Conservation (phyloP, 2,888 invertebrate genomes). For the Drosophila meridiana region DNA sequence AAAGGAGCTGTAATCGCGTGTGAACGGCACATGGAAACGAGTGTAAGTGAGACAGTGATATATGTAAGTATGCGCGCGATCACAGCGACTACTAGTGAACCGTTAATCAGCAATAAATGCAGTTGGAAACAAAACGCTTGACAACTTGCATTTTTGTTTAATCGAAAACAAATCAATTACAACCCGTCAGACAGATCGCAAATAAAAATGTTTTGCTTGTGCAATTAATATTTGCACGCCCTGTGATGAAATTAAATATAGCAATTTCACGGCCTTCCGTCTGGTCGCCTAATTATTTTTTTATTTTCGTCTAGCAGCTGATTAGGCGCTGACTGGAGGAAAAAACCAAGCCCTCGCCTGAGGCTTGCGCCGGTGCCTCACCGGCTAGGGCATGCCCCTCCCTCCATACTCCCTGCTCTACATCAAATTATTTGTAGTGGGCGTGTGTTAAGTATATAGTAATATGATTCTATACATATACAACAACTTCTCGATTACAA, state of each 20-base stretch:
- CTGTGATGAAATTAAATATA: constrained; percentile 67
- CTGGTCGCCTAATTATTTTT: constrained; percentile 17
- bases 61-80: constrained; percentile 11
- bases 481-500: constrained; percentile 31
- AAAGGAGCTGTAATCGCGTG: constrained; percentile 63
- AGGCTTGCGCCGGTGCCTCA: background rate
- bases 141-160: constrained; percentile 40
- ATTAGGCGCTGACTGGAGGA: constrained; percentile 27
- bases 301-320: constrained; percentile 47
- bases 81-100: constrained; percentile 42
- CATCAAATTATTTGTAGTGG: constrained; percentile 16
- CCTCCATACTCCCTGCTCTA: background rate
- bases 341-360: constrained; percentile 45
- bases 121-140: constrained; percentile 60
- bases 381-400: background rate
- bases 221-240: constrained; percentile 22
- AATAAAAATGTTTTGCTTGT: constrained; percentile 23
- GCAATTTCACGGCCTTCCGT: constrained; percentile 47
- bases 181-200: constrained; percentile 31
- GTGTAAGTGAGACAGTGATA: constrained; percentile 38
- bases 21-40: constrained; percentile 17
- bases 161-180: constrained; percentile 61
- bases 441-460: constrained; percentile 21
- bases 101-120: constrained; percentile 66
- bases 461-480: constrained; percentile 6